A percentile compares a stretch with the other conserved stretches of the same genome.
Conservation (phyloP, 2,797 vertebrate species). For the Tadarida brasiliensis region DNA sequence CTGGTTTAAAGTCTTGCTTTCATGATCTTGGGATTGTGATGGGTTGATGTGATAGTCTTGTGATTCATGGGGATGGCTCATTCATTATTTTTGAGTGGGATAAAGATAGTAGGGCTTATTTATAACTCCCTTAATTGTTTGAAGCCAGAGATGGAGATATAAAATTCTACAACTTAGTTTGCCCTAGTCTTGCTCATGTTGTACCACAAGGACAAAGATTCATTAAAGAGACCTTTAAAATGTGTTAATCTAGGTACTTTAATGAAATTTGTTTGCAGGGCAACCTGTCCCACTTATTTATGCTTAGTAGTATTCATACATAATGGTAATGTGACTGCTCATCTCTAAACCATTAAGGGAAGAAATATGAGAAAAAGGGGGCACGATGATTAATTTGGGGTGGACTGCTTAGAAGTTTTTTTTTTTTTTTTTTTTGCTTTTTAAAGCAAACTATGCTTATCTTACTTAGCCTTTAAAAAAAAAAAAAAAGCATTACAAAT, state of each 20-base stretch:
- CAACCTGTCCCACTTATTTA: conserved; percentile 83
- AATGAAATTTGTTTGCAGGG: conserved; percentile 85
- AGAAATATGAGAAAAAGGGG: conserved; percentile 82
- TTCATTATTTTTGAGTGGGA: conserved; percentile 77
- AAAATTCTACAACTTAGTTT: conserved; percentile 77
- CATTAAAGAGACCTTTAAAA: conserved; percentile 84
- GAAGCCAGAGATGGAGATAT: conserved; percentile 70
- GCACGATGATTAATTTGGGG: conserved; percentile 81
- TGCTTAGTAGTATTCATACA: conserved; percentile 84
- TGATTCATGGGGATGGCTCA: conserved; percentile 82
- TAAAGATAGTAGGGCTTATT: conserved; percentile 71
- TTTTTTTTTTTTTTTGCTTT: conserved; percentile 58
- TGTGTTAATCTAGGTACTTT: conserved; percentile 84
- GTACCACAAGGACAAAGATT: conserved; percentile 82
- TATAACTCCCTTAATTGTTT: conserved; percentile 83
- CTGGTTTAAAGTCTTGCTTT: conserved; percentile 83
- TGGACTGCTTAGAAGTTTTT: conserved; percentile 62
- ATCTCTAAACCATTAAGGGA: conserved; percentile 83
- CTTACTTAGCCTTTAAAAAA: conserved; percentile 78
- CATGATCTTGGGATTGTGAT: conserved; percentile 77
- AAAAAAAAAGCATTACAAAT: conserved; percentile 69
- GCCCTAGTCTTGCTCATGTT: conserved; percentile 77
- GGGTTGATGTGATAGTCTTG: conserved; percentile 82
- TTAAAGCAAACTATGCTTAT: conserved; percentile 82
- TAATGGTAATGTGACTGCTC: conserved; percentile 83